Evolutionary conservation across 2,797 vertebrate genomes (phyloP).

Genomic region (Acipenser ruthenus): DNA sequence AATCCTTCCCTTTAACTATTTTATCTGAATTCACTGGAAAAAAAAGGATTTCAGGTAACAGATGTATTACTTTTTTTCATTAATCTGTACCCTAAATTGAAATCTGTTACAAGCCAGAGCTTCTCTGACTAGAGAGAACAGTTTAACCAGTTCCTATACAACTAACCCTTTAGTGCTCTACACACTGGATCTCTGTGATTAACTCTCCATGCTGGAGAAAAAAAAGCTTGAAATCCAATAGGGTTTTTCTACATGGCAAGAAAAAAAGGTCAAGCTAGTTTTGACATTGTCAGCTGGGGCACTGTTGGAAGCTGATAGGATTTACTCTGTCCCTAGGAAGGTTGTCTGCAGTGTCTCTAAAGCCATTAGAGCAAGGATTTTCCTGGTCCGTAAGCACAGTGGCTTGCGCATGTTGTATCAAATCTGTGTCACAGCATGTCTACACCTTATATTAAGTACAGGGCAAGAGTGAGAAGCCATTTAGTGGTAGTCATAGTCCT

Average conservation of each 20-base stretch:
- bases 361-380: slow-evolving; percentile 27
- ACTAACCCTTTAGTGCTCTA: slow-evolving; percentile 21
- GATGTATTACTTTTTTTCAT: too few species aligned
- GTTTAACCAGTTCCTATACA: slow-evolving; percentile 18
- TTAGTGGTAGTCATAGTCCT: slow-evolving; percentile 9
- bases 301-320: slow-evolving; percentile 34
- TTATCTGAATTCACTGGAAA: too few species aligned
- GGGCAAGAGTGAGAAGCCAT: slow-evolving; percentile 10
- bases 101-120: background rate
- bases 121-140: background rate
- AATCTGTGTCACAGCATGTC: slow-evolving; percentile 24
- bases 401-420: slow-evolving; percentile 37
- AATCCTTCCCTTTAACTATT: too few species aligned
- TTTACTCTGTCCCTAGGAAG: slow-evolving; percentile 36
- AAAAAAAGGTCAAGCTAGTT: slow-evolving; percentile 31
- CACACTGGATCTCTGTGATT: slow-evolving; percentile 21
- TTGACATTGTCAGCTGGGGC: slow-evolving; percentile 36
- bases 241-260: slow-evolving; percentile 22
- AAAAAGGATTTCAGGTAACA: too few species aligned
- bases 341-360: slow-evolving; percentile 28
- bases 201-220: slow-evolving; percentile 18
- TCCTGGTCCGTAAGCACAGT: slow-evolving; percentile 24
- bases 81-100: slow-evolving; percentile 1
- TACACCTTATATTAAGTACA: slow-evolving; percentile 24
- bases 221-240: slow-evolving; percentile 25